phyloP scores from a whole-genome alignment of 2,888 invertebrate genomes.

The Parnassius mnemosyne region DNA sequence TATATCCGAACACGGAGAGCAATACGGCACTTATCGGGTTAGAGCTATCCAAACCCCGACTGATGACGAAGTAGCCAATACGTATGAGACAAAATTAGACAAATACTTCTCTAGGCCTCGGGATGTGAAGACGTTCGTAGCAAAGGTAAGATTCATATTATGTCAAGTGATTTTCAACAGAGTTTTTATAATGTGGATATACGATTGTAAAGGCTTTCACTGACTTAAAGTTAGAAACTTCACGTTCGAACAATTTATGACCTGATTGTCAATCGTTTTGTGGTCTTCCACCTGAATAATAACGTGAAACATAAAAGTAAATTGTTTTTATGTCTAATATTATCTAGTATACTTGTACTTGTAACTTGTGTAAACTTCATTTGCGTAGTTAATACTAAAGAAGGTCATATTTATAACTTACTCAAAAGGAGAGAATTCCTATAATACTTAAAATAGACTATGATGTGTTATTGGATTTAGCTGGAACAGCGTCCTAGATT shows the following conservation, averaged over 20 bases:
- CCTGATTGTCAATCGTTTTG: constrained; percentile 1
- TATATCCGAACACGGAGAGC: constrained; percentile 69
- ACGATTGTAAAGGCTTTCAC: constrained; percentile 6
- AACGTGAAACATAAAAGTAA: no score
- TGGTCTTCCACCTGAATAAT: no score
- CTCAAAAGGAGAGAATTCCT: no score
- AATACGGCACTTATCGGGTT: constrained; percentile 63
- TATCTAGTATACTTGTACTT: no score
- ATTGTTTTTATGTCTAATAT: no score
- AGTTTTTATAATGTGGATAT: constrained; percentile 1
- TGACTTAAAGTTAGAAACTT: constrained; percentile 2
- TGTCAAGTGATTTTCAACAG: constrained; percentile 2
- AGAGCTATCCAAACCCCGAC: constrained; percentile 44
- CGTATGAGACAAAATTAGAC: constrained; percentile 65
- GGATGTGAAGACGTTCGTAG: constrained; percentile 56
- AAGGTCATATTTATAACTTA: no score
- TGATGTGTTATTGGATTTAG: no score
- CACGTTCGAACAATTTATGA: constrained; percentile 3
- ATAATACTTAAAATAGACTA: no score
- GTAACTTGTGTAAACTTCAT: no score
- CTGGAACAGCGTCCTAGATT: no score
- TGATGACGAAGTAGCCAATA: constrained; percentile 46
- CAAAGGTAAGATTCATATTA: constrained; percentile 58
- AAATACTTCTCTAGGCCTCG: constrained; percentile 69
- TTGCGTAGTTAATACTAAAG: no score